These are phyloP conservation scores for Andrena haemorrhoa DNA, from an alignment of 2,888 invertebrate species.

Conservation along the genomic window DNA sequence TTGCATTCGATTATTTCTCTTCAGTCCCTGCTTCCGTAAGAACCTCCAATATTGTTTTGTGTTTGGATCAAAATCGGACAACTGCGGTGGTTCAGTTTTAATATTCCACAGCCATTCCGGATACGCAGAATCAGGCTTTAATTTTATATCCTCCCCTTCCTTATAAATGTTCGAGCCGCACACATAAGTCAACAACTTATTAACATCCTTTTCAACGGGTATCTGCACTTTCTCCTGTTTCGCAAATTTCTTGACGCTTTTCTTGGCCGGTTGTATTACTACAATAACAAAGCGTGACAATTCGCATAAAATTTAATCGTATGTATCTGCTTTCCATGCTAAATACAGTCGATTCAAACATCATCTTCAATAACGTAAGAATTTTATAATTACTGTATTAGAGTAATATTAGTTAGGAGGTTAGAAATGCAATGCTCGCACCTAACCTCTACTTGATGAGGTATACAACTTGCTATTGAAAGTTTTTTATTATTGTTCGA, in stretches of 20 bases:
- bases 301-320: background rate
- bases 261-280: slow-evolving; percentile 16
- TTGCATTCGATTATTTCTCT: slow-evolving; percentile 87
- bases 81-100: slow-evolving; percentile 87
- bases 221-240: slow-evolving; percentile 88
- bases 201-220: slow-evolving; percentile 94
- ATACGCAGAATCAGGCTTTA: slow-evolving; percentile 92
- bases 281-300: background rate
- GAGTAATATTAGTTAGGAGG: background rate
- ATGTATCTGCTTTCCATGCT: no score
- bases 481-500: background rate
- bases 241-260: slow-evolving; percentile 87
- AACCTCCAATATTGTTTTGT: slow-evolving; percentile 93
- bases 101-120: slow-evolving; percentile 97
- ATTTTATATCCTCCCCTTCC: slow-evolving; percentile 92
- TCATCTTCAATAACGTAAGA: background rate
- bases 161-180: slow-evolving; percentile 95
- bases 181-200: slow-evolving; percentile 90
- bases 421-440: background rate
- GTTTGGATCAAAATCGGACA: slow-evolving; percentile 92
- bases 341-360: background rate
- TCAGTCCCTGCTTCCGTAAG: slow-evolving; percentile 88
- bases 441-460: slow-evolving; percentile 41
- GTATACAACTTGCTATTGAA: background rate
- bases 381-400: background rate